Conservation (phyloP, 2,113 vertebrate species). For the Embiotoca jacksoni region DNA sequence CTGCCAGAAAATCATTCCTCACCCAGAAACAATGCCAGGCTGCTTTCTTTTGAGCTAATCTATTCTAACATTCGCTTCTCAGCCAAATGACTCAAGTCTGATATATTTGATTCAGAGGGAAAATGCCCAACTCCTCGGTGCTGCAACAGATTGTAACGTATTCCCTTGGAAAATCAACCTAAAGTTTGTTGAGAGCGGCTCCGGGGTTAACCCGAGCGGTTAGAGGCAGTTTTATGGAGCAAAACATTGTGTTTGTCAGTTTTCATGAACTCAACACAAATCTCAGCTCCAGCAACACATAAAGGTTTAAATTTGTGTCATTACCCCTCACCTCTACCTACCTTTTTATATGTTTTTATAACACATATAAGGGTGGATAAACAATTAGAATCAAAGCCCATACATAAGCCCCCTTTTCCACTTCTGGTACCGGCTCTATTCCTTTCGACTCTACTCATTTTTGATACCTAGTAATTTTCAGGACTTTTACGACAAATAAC, state of each 20-base stretch:
- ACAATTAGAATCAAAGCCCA: not conserved
- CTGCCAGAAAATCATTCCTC: slow-evolving; percentile 17
- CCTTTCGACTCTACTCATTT: too few relatives aligned
- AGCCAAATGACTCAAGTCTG: not conserved
- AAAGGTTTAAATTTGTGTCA: not conserved
- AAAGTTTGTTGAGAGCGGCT: not conserved
- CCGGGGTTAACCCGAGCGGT: slow-evolving; percentile 12
- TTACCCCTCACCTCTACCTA: not conserved
- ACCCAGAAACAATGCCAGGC: slow-evolving; percentile 19
- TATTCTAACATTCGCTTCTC: not conserved
- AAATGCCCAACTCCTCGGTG: not conserved
- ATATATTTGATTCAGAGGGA: not conserved
- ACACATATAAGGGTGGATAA: not conserved
- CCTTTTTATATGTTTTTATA: not conserved
- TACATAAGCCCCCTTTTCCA: too few relatives aligned
- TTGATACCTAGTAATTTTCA: too few relatives aligned
- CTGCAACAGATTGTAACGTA: slow-evolving; percentile 1
- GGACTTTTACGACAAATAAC: too few relatives aligned
- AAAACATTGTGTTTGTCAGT: not conserved
- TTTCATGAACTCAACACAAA: not conserved
- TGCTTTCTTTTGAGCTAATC: slow-evolving; percentile 14
- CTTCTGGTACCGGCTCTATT: too few relatives aligned
- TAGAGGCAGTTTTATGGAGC: slow-evolving; percentile 5
- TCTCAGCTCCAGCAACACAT: slow-evolving; percentile 12
- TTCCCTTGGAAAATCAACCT: slow-evolving; percentile 27